A percentile compares a stretch with the other conserved stretches of the same genome.
phyloP scores from a whole-genome alignment of 1,140 invertebrate genomes.

The Tribolium castaneum region DNA sequence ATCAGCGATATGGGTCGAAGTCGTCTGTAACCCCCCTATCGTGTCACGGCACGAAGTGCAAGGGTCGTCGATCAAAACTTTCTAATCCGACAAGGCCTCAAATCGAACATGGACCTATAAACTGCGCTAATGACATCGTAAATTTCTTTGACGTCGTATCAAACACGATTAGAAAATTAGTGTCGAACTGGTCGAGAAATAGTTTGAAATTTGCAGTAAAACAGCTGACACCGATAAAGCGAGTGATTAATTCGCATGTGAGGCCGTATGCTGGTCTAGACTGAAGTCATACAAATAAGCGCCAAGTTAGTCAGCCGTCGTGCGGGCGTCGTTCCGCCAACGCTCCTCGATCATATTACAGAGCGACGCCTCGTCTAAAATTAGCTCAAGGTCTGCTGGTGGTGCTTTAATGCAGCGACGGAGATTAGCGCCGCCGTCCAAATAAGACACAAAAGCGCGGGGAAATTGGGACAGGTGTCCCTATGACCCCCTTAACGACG shows the following conservation, averaged over 20 bases:
- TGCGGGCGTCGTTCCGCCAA: slow-evolving; percentile 24
- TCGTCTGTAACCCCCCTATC: slow-evolving; percentile 7
- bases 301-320: slow-evolving; percentile 6
- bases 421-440: slow-evolving; percentile 4
- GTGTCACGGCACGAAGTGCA: not conserved
- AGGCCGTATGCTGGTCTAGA: slow-evolving; percentile 4
- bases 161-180: slow-evolving; percentile 19
- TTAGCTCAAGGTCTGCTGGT: slow-evolving; percentile 47
- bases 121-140: slow-evolving; percentile 18
- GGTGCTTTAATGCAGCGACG: slow-evolving; percentile 14
- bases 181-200: not conserved
- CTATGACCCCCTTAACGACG: slow-evolving; percentile 45
- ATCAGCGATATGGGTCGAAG: not conserved
- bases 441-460: not conserved
- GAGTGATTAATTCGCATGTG: slow-evolving; percentile 7
- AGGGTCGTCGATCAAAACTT: slow-evolving; percentile 28
- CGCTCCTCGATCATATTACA: slow-evolving; percentile 41
- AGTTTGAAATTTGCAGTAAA: not conserved
- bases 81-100: slow-evolving; percentile 31
- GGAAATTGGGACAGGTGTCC: slow-evolving; percentile 38
- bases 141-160: slow-evolving; percentile 27
- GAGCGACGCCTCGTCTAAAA: slow-evolving; percentile 40
- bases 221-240: slow-evolving; percentile 2
- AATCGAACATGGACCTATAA: slow-evolving; percentile 12
- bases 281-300: slow-evolving; percentile 32